These are phyloP conservation scores for Drosophila infuscata DNA, from an alignment of 2,888 invertebrate genomes.

Conservation along the genomic window DNA sequence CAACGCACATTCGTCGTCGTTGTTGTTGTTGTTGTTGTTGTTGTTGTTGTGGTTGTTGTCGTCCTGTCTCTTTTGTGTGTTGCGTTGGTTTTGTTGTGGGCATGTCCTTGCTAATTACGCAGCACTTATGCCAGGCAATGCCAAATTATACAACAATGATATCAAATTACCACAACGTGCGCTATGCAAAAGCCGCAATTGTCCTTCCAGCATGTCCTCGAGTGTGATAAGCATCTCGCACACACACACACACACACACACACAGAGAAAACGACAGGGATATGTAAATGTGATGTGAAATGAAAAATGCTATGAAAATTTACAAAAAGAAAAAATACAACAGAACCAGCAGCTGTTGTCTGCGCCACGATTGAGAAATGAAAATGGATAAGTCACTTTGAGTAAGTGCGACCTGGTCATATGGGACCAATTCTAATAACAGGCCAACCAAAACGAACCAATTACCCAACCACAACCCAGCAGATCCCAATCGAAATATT, in stretches of 20 bases:
- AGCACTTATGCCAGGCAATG: conserved; percentile 78
- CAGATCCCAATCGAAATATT: conserved; percentile 13
- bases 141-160: conserved; percentile 79
- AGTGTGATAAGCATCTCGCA: conserved; percentile 43
- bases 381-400: conserved; percentile 22
- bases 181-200: conserved; percentile 66
- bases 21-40: neutral
- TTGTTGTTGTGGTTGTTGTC: neutral
- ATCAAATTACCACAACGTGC: conserved; percentile 72
- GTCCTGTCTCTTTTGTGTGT: conserved; percentile 28
- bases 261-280: conserved; percentile 2
- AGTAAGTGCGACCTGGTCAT: conserved; percentile 29
- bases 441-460: conserved; percentile 25
- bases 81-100: conserved; percentile 54
- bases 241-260: neutral
- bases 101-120: conserved; percentile 79
- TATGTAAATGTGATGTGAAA: conserved; percentile 70
- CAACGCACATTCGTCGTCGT: conserved; percentile 9
- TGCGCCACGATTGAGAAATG: conserved; percentile 32
- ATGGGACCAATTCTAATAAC: conserved; percentile 31
- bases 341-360: conserved; percentile 52
- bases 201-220: conserved; percentile 51
- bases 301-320: conserved; percentile 54
- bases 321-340: neutral
- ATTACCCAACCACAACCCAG: conserved; percentile 26